phyloP scores from a whole-genome alignment of 2,888 invertebrate genomes.

The Synergus gifuensis region DNA sequence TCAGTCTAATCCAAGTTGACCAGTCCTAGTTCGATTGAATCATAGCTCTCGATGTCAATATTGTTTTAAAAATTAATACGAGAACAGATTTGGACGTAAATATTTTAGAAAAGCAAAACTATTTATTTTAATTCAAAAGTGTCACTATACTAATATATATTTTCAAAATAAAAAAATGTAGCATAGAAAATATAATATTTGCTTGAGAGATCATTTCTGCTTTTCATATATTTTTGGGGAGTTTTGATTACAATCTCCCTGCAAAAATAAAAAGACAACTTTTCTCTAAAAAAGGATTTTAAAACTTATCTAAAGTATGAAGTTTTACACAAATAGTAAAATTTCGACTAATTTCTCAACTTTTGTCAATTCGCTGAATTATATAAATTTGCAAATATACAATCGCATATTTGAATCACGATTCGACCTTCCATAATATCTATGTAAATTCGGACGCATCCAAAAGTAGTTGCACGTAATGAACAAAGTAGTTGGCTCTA shows the following conservation, averaged over 20 bases:
- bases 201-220: too few relatives aligned
- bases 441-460: constrained; percentile 38
- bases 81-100: neutral
- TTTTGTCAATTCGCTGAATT: neutral
- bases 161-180: too few relatives aligned
- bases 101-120: neutral
- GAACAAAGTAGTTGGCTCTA: constrained; percentile 34
- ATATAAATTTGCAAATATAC: constrained; percentile 3
- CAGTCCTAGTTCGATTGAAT: constrained; percentile 5
- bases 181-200: too few relatives aligned
- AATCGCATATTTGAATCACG: constrained; percentile 29
- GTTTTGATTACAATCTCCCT: too few relatives aligned
- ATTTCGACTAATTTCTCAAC: neutral
- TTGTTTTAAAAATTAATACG: neutral
- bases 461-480: constrained; percentile 40
- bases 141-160: too few relatives aligned
- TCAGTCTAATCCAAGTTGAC: constrained; percentile 10
- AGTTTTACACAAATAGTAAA: too few relatives aligned
- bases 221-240: too few relatives aligned
- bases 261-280: neutral
- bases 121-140: neutral
- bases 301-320: neutral
- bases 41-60: neutral
- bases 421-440: constrained; percentile 27
- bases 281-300: neutral